A percentile compares a stretch with the other conserved stretches of the same genome.
phyloP scores from a whole-genome alignment of 2,888 invertebrate species.

The Anagyrus pseudococci region DNA sequence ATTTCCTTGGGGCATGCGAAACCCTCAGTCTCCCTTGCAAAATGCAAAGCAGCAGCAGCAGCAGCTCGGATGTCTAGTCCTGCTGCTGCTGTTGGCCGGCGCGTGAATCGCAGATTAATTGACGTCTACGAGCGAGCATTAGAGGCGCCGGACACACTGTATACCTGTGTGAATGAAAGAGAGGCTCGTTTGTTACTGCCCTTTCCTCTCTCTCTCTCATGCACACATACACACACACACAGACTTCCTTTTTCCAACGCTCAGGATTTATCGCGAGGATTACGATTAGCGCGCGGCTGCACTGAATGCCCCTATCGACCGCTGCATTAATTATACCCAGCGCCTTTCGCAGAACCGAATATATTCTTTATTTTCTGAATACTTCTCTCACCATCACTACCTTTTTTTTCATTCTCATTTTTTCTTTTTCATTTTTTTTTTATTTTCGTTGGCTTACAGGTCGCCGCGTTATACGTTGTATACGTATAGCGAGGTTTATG shows the following conservation, averaged over 20 bases:
- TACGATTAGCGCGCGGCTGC: background rate
- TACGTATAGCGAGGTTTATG: no score
- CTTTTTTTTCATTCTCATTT: no score
- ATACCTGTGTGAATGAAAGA: background rate
- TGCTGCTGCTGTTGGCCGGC: background rate
- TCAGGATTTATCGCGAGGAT: background rate
- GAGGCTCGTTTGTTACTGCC: slow-evolving; percentile 21
- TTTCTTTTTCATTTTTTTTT: no score
- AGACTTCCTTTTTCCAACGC: no score
- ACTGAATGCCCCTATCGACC: no score
- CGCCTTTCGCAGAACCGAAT: no score
- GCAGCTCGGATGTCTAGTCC: background rate
- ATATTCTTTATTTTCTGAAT: no score
- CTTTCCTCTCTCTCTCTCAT: background rate
- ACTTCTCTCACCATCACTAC: no score
- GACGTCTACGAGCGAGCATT: slow-evolving; percentile 23
- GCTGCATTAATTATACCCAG: background rate
- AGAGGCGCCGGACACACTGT: background rate
- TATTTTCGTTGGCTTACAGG: no score
- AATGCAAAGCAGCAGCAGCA: background rate
- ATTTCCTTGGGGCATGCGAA: background rate
- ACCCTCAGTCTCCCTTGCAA: background rate
- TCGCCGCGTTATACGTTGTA: no score
- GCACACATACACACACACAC: background rate
- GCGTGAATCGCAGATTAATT: slow-evolving; percentile 23